Percentiles rank a stretch among this genome's conserved stretches.
phyloP scores from a whole-genome alignment of 92 coral and sea anemone genomes.

The Umimayanthus kanabou region DNA sequence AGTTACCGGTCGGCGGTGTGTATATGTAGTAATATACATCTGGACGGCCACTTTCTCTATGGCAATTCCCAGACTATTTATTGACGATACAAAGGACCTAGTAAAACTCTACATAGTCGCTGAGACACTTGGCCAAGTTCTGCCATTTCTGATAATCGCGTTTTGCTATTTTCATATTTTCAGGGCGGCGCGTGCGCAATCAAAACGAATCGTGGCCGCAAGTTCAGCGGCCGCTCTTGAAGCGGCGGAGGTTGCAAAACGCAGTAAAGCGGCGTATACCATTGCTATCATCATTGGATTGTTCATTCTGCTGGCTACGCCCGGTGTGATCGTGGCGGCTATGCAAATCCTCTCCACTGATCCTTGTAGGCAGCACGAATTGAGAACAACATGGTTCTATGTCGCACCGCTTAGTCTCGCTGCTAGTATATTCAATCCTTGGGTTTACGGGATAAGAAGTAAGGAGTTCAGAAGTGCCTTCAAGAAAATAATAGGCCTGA shows the following conservation, averaged over 20 bases:
- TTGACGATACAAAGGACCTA: not conserved
- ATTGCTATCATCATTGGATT: slow-evolving; percentile 20
- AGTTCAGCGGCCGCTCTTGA: slow-evolving; percentile 26
- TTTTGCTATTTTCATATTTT: slow-evolving; percentile 40
- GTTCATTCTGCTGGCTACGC: slow-evolving; percentile 19
- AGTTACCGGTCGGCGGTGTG: slow-evolving; percentile 22
- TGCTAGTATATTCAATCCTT: slow-evolving; percentile 23
- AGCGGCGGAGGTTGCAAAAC: slow-evolving; percentile 29
- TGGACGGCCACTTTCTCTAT: slow-evolving; percentile 13
- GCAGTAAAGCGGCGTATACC: slow-evolving; percentile 33
- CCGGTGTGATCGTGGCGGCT: slow-evolving; percentile 17
- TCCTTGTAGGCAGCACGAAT: slow-evolving; percentile 16
- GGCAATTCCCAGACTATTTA: slow-evolving; percentile 24
- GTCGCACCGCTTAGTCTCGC: slow-evolving; percentile 22
- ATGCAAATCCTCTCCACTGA: slow-evolving; percentile 14
- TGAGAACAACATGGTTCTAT: slow-evolving; percentile 32
- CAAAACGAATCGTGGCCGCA: slow-evolving; percentile 37
- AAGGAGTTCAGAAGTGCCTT: slow-evolving; percentile 28
- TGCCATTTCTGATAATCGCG: slow-evolving; percentile 40
- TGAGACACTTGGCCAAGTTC: slow-evolving; percentile 29
- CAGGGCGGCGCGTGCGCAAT: slow-evolving; percentile 26
- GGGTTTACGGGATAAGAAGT: slow-evolving; percentile 36
- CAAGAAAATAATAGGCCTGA: slow-evolving; percentile 13
- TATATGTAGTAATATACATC: slow-evolving; percentile 6
- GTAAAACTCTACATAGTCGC: slow-evolving; percentile 20